Base-by-base conservation (phyloP, 2,888 invertebrate genomes). In the Eristalinus aeneus region DNA sequence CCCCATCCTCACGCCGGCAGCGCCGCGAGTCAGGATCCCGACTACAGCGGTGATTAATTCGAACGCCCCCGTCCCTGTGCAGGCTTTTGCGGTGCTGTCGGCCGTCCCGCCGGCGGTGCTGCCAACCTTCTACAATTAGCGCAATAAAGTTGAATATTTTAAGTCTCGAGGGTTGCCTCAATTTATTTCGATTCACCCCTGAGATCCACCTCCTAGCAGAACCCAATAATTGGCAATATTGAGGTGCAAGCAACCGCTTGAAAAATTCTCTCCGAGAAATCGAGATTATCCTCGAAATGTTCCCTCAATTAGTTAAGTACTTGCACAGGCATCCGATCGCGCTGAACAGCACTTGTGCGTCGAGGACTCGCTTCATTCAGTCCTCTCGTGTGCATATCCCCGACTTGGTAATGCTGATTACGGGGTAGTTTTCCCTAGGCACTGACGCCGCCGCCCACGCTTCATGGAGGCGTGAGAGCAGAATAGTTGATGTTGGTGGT, bases 261-360 rank as follows among this genome's bases (percentile, higher is more conserved):
- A 58, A 73, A 77, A 73, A 58, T 73, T 73, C 63, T 11, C 58
- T 64, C 65, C 60, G 16, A 61, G 10, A 27, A 81, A 81, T 76
- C 86, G 34, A 16, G 73, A 78, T 82, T 78, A 86, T 86, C 86
- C 64, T 86, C 60, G 82, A 74, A 56, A 60, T 74, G 69, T 78
- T 63, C 79, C 74, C 73, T 85, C 80, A 81, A 85, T 85, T 79
- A 84, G 84, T 79, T 79, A 75, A 84, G 84, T 84, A 79, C 79
- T 79, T 61, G 60, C 65, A 76, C 76, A 64, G 58, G 76, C 67
- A 73, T 77, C 58, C 68, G 64, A 81, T 67, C 46, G 46, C 63
- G 68, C 31, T 60, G 27, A 61, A 74, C 34, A 60, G 34, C 69
- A 83, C 69, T 83, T 78, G 74, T 65, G 23, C 34, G 63, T 79